Conservation (phyloP, 2,888 invertebrate genomes). For the Melinaea marsaeus region DNA sequence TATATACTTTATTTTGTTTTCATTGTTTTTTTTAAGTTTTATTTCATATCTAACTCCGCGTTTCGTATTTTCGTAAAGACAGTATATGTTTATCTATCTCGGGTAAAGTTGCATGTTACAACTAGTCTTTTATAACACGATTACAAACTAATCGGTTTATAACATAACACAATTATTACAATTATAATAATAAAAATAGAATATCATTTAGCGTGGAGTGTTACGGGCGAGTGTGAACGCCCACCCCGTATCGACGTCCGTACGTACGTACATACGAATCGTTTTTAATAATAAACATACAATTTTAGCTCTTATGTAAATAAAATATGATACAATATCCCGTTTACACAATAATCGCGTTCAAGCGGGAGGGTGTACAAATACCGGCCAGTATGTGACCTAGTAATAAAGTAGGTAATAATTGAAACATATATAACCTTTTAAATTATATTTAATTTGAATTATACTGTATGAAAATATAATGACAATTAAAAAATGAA, state of each 20-base stretch:
- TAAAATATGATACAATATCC: constrained; percentile 12
- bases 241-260: constrained; percentile 55
- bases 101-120: no score
- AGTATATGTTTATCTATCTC: no score
- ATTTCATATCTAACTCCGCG: no score
- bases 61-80: no score
- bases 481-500: constrained; percentile 21
- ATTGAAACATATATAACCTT: constrained; percentile 33
- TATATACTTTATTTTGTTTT: no score
- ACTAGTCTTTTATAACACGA: no score
- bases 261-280: constrained; percentile 25
- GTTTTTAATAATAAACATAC: background rate
- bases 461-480: constrained; percentile 12
- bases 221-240: constrained; percentile 36
- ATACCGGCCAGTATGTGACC: constrained; percentile 51
- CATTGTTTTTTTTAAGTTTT: no score
- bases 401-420: constrained; percentile 44
- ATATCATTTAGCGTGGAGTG: constrained; percentile 28
- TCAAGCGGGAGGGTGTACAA: constrained; percentile 22
- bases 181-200: constrained; percentile 23
- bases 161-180: constrained; percentile 1
- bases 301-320: constrained; percentile 7
- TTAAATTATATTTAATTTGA: constrained; percentile 22
- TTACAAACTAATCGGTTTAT: constrained; percentile 1
- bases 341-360: constrained; percentile 14